phyloP scores from a whole-genome alignment of 2,113 vertebrate species.

The Neopipo cinnamomea region DNA sequence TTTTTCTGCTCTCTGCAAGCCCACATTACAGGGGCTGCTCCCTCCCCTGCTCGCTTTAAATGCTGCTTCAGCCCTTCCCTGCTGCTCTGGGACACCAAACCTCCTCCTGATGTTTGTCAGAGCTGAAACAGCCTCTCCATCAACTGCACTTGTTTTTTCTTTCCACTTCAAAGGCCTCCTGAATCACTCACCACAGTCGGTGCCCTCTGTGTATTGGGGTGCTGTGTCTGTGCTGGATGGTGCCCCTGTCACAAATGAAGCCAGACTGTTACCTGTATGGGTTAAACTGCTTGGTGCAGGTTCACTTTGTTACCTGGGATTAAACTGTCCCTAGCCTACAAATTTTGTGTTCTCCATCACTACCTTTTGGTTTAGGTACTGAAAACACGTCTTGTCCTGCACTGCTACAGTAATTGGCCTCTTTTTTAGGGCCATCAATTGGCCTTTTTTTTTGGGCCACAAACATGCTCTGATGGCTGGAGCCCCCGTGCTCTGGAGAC shows the following conservation, averaged over 20 bases:
- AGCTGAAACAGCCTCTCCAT: not conserved
- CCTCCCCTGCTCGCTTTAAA: not conserved
- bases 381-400: not conserved
- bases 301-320: not conserved
- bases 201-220: not conserved
- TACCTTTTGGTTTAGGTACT: not conserved
- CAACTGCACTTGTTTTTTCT: not conserved
- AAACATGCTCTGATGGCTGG: not conserved
- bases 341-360: not conserved
- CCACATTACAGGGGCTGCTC: not conserved
- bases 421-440: not conserved
- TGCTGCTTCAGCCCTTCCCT: not conserved
- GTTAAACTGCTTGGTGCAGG: not conserved
- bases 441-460: not conserved
- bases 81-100: not conserved
- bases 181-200: fast-evolving
- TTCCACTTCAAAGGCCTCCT: not conserved
- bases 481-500: not conserved
- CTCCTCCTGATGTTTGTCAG: not conserved
- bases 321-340: not conserved
- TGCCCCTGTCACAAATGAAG: not conserved
- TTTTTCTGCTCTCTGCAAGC: not conserved
- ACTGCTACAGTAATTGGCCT: not conserved
- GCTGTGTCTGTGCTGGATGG: not conserved
- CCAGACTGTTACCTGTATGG: not conserved